A percentile compares a stretch with the other conserved stretches of the same genome.
Evolutionary conservation across 2,797 vertebrate species (phyloP).

Genomic region (Parotocinclus haroldoi): DNA sequence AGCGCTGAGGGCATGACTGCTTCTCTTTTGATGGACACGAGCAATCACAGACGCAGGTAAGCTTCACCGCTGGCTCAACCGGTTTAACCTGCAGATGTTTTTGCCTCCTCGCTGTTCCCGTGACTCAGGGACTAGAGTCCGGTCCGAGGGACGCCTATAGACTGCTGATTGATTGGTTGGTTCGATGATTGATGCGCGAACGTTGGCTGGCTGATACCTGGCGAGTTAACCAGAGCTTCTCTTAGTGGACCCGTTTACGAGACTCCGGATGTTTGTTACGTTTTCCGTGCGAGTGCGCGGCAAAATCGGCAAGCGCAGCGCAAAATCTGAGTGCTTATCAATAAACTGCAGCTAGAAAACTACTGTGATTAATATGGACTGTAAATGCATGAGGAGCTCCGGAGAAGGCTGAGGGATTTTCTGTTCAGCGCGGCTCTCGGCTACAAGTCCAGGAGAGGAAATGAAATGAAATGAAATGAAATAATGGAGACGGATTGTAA

Average conservation of each 20-base stretch:
- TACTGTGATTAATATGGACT: background rate
- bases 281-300: conserved; percentile 24
- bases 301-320: conserved; percentile 18
- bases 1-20: conserved; percentile 37
- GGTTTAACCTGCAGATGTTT: conserved; percentile 15
- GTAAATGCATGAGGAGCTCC: conserved; percentile 8
- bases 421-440: background rate
- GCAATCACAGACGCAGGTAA: conserved; percentile 47
- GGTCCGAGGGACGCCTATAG: too few species aligned
- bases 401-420: background rate
- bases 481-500: background rate
- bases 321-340: conserved; percentile 7
- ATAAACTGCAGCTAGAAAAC: conserved; percentile 16
- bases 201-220: background rate
- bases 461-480: background rate
- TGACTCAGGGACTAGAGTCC: too few species aligned
- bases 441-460: conserved; percentile 40
- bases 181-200: background rate
- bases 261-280: conserved; percentile 19
- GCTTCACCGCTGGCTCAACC: conserved; percentile 24
- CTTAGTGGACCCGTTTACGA: too few species aligned
- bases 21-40: conserved; percentile 43
- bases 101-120: too few species aligned
- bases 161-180: background rate
- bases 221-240: background rate